A percentile compares a stretch with the other conserved stretches of the same genome.
Conservation (phyloP, 1,140 invertebrate species). For the Leptonema lineaticorne region DNA sequence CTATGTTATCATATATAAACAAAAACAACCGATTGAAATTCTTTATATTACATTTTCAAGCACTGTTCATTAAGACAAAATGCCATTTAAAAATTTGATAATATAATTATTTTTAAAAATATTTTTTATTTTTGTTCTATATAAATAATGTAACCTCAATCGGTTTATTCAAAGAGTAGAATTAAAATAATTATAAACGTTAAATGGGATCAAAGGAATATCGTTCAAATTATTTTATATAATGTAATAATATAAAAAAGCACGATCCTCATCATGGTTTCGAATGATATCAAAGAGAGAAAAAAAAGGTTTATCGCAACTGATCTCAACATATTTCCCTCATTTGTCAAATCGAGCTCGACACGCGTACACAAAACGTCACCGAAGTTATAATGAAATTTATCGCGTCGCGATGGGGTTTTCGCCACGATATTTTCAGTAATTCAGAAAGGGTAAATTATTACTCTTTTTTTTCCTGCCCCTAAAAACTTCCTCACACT, state of each 20-base stretch:
- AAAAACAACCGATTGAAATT: too few relatives aligned
- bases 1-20: too few relatives aligned
- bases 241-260: neutral
- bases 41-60: too few relatives aligned
- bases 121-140: too few relatives aligned
- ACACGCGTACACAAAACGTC: neutral
- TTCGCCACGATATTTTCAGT: neutral
- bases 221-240: neutral
- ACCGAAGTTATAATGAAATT: conserved; percentile 3
- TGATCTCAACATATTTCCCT: neutral
- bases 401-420: neutral
- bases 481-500: neutral
- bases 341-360: neutral
- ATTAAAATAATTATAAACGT: too few relatives aligned
- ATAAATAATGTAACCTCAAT: too few relatives aligned
- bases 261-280: neutral
- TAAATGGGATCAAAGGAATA: too few relatives aligned
- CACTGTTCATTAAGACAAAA: too few relatives aligned
- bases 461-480: neutral
- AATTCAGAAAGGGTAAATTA: neutral
- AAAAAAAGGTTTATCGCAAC: neutral
- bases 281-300: neutral
- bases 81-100: too few relatives aligned
- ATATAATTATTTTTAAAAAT: too few relatives aligned
- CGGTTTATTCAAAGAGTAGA: too few relatives aligned